Conservation (phyloP, 1,140 invertebrate genomes). For the Drosophila takahashii region DNA sequence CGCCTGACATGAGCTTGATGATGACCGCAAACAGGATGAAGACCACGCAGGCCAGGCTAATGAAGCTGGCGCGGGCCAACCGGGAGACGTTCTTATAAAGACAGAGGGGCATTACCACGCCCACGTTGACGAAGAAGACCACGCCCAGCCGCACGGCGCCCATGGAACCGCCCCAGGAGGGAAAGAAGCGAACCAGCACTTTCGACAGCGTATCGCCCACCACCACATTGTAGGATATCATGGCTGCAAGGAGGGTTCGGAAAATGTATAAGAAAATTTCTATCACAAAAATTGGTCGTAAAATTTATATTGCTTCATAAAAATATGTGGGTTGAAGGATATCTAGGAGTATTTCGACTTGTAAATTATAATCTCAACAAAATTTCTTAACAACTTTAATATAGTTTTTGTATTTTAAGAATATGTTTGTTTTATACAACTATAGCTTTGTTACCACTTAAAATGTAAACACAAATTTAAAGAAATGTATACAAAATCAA, state of each 20-base stretch:
- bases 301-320: conserved; percentile 11
- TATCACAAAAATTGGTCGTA: conserved; percentile 11
- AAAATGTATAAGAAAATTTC: not conserved
- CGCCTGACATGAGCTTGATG: conserved; percentile 86
- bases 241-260: conserved; percentile 87
- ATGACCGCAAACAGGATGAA: conserved; percentile 91
- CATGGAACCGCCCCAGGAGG: conserved; percentile 85
- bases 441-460: too few relatives aligned
- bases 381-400: too few relatives aligned
- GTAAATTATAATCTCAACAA: not conserved
- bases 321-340: not conserved
- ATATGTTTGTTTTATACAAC: too few relatives aligned
- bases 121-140: conserved; percentile 90
- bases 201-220: conserved; percentile 95
- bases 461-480: too few relatives aligned
- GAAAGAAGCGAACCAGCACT: conserved; percentile 89
- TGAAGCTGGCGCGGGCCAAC: conserved; percentile 91
- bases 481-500: too few relatives aligned
- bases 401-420: too few relatives aligned
- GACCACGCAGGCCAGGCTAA: conserved; percentile 91
- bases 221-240: conserved; percentile 96
- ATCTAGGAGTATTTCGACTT: not conserved
- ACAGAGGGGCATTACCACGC: conserved; percentile 92
- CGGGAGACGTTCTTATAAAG: conserved; percentile 92
- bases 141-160: conserved; percentile 90